A percentile compares a stretch with the other conserved stretches of the same genome.
These are phyloP conservation scores for Rhyacophila evoluta DNA, from an alignment of 2,888 invertebrate species.

Conservation along the genomic window DNA sequence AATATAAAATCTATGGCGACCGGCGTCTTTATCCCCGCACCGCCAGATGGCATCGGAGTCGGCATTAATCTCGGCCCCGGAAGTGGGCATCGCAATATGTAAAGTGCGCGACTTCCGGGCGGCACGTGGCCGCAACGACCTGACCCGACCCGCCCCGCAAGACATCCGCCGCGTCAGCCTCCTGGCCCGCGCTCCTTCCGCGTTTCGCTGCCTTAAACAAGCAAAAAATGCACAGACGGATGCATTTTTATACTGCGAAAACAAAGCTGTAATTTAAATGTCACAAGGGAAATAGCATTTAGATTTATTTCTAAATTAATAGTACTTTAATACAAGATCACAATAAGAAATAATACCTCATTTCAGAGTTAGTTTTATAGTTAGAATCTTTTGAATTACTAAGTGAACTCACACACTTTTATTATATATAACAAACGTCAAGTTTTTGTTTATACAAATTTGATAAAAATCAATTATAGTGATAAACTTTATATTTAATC, in stretches of 20 bases:
- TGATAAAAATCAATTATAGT: no score
- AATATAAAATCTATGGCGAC: slow-evolving; percentile 28
- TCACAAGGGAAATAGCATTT: no score
- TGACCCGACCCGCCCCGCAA: slow-evolving; percentile 13
- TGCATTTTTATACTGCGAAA: not conserved
- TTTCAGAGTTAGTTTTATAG: no score
- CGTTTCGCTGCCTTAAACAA: slow-evolving; percentile 32
- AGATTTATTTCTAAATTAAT: no score
- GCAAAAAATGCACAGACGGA: not conserved
- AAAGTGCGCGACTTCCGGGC: slow-evolving; percentile 46
- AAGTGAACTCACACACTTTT: no score
- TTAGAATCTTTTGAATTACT: no score
- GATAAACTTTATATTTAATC: no score
- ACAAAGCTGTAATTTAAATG: no score
- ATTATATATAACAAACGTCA: no score
- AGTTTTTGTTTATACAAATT: no score
- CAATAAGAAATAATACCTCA: no score
- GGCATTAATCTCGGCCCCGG: slow-evolving; percentile 36
- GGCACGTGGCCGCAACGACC: slow-evolving; percentile 27
- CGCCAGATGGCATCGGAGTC: slow-evolving; percentile 30
- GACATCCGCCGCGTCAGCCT: slow-evolving; percentile 32
- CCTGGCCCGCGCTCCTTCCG: not conserved
- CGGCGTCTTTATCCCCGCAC: slow-evolving; percentile 23
- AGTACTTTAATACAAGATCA: no score
- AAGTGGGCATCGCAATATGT: slow-evolving; percentile 39